These are phyloP conservation scores for Catonia carolina DNA, from an alignment of 2,888 invertebrate genomes.

Conservation along the genomic window DNA sequence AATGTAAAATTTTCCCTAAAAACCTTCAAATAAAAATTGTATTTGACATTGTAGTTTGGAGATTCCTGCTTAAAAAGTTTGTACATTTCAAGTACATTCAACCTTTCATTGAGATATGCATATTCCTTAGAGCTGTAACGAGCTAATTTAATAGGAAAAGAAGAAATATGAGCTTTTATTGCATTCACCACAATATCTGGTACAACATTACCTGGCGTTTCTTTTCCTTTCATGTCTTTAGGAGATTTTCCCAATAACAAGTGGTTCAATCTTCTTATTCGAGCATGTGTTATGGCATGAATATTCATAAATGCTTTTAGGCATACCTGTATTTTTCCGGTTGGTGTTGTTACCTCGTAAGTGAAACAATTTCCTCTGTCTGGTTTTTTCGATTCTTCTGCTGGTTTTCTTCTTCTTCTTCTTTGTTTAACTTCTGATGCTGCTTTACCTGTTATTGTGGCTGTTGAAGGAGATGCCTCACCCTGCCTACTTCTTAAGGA, in stretches of 20 bases:
- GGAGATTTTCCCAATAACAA: background rate
- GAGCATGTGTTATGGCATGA: background rate
- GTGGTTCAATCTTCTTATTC: background rate
- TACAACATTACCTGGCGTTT: background rate
- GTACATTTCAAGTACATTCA: background rate
- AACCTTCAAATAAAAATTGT: conserved; percentile 8
- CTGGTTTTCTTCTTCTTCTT: too few species aligned
- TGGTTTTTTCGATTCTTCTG: background rate
- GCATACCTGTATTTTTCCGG: background rate
- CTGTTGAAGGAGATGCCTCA: too few species aligned
- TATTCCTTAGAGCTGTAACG: background rate
- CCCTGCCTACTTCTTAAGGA: too few species aligned
- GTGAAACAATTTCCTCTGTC: background rate
- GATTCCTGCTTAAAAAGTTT: background rate
- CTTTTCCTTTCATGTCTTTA: background rate
- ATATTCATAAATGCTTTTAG: background rate
- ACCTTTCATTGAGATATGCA: conserved; percentile 2
- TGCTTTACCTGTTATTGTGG: too few species aligned
- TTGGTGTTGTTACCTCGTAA: background rate
- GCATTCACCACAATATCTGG: background rate
- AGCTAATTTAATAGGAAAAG: conserved; percentile 4
- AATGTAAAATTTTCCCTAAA: conserved; percentile 1
- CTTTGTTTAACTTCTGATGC: too few species aligned
- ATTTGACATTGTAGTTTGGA: background rate
- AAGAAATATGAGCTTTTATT: conserved; percentile 5